A percentile compares a stretch with the other conserved stretches of the same genome.
Conservation (phyloP, 2,888 invertebrate species). For the Hofmannophila pseudospretella region DNA sequence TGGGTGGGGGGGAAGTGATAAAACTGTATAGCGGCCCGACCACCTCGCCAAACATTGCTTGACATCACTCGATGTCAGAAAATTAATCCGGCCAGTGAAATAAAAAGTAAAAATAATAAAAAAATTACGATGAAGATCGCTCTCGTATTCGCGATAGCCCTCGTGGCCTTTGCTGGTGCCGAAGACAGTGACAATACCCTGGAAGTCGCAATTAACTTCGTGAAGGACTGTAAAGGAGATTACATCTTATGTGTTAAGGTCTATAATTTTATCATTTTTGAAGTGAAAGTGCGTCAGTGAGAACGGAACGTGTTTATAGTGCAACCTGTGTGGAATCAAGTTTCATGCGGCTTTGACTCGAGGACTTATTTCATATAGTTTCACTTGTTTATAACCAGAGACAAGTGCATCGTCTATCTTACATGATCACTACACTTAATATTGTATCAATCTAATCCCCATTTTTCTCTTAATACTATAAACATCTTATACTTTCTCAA, state of each 20-base stretch:
- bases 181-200: slow-evolving; percentile 75
- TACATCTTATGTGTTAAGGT: slow-evolving; percentile 86
- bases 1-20: slow-evolving; percentile 63
- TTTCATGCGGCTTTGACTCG: slow-evolving; percentile 16
- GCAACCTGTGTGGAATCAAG: slow-evolving; percentile 24
- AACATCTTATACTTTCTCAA: too few relatives aligned
- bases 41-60: slow-evolving; percentile 60
- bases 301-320: slow-evolving; percentile 32
- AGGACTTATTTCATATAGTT: slow-evolving; percentile 26
- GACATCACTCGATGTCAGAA: slow-evolving; percentile 66
- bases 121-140: slow-evolving; percentile 53
- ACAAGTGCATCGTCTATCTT: background rate
- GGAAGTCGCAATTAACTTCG: slow-evolving; percentile 81
- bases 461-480: too few relatives aligned
- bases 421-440: too few relatives aligned
- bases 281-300: slow-evolving; percentile 63
- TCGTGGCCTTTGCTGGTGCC: slow-evolving; percentile 57
- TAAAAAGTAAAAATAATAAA: slow-evolving; percentile 20
- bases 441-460: too few relatives aligned
- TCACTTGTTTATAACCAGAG: slow-evolving; percentile 17
- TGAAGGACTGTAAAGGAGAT: slow-evolving; percentile 84
- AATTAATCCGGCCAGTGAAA: slow-evolving; percentile 32
- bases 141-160: slow-evolving; percentile 47
- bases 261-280: slow-evolving; percentile 50
- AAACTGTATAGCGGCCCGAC: slow-evolving; percentile 60